Percentiles rank a stretch among this genome's conserved stretches.
Evolutionary conservation across 2,797 vertebrate species (phyloP).

Genomic region (Hyperoplus immaculatus): DNA sequence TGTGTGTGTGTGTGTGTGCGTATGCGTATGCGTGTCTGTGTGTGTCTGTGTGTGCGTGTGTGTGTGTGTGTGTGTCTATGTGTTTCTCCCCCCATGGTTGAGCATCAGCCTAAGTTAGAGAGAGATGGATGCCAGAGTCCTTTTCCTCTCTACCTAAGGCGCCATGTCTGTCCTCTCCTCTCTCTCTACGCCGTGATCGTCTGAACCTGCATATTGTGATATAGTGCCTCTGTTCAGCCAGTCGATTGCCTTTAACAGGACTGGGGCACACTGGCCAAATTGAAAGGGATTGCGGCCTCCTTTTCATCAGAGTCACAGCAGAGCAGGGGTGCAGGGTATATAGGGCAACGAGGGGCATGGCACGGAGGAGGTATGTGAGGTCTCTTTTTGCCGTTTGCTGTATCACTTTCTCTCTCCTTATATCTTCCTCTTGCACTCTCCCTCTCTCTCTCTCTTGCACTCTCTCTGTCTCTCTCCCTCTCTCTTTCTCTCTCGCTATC

Average conservation of each 20-base stretch:
- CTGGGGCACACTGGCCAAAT: conserved; percentile 83
- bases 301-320: conserved; percentile 85
- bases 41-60: conserved; percentile 15
- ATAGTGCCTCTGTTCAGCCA: conserved; percentile 87
- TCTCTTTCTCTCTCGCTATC: conserved; percentile 19
- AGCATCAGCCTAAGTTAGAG: conserved; percentile 69
- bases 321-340: conserved; percentile 67
- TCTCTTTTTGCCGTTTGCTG: conserved; percentile 28
- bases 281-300: conserved; percentile 86
- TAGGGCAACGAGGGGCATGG: conserved; percentile 59
- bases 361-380: conserved; percentile 48
- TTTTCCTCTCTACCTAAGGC: conserved; percentile 78
- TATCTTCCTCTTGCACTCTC: conserved; percentile 25
- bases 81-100: conserved; percentile 51
- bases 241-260: conserved; percentile 88
- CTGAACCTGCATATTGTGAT: conserved; percentile 90
- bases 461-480: conserved; percentile 47
- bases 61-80: conserved; percentile 31
- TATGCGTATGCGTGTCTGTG: conserved; percentile 2
- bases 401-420: conserved; percentile 18
- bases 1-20: conserved; percentile 10
- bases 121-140: conserved; percentile 86
- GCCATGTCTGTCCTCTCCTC: conserved; percentile 70
- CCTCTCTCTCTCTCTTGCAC: conserved; percentile 15
- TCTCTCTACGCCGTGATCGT: conserved; percentile 74